These are phyloP conservation scores for Petroica traversi DNA, from an alignment of 2,113 vertebrate genomes.

Conservation along the genomic window DNA sequence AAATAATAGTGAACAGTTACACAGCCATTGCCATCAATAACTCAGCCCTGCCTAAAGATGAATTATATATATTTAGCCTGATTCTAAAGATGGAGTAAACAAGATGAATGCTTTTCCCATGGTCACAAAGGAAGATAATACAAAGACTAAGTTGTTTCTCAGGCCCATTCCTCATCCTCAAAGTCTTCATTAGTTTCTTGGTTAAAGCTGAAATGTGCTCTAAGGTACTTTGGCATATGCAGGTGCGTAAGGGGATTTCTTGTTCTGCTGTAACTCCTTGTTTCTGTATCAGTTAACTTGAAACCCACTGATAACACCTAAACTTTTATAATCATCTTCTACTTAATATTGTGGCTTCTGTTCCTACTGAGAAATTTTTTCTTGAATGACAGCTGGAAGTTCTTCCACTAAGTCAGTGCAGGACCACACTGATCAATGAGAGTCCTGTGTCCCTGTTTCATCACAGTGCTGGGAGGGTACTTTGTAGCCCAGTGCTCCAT, in stretches of 20 bases:
- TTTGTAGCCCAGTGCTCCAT: neutral
- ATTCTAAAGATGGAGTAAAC: constrained; percentile 38
- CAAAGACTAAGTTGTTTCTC: neutral
- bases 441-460: neutral
- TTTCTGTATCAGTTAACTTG: neutral
- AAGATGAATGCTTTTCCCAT: constrained; percentile 21
- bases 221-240: neutral
- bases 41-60: neutral
- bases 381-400: neutral
- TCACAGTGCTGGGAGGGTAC: neutral
- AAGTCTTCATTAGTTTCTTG: neutral
- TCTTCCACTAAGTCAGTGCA: neutral
- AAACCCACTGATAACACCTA: neutral
- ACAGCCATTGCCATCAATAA: constrained; percentile 18
- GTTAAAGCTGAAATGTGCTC: neutral
- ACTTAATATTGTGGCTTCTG: neutral
- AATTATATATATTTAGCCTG: neutral
- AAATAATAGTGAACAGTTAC: constrained; percentile 23
- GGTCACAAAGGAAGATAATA: neutral
- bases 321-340: neutral
- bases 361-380: neutral
- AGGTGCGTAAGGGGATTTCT: neutral
- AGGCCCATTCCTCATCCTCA: neutral
- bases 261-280: neutral
- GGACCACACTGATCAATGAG: neutral